These are phyloP conservation scores for silkworm (Bombyx mori) DNA, from an alignment of 1,140 invertebrate genomes.

Conservation along the genomic window ASM3026992v2 NC_085125.1:204001-204500, in stretches of 20 bases:
- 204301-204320: conserved; percentile 98
- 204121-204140: too few species aligned
- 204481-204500: conserved; percentile 95
- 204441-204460: conserved; percentile 99
- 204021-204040: neutral
- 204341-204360: conserved; percentile 86
- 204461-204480: conserved; percentile 91
- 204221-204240: conserved; percentile 96
- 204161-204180: conserved; percentile 80
- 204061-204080: too few species aligned
- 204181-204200: conserved; percentile 98
- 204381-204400: neutral
- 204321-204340: conserved; percentile 96
- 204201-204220: conserved; percentile 98
- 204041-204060: too few species aligned
- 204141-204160: too few species aligned
- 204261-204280: conserved; percentile 99
- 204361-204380: too few species aligned
- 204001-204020: neutral
- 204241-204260: conserved; percentile 94
- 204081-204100: too few species aligned
- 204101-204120: too few species aligned
- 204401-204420: neutral
- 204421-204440: conserved; percentile 93
- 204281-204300: conserved; percentile 99